Evolutionary conservation across 2,797 vertebrate species (phyloP), one percentile per base, ranked within the genome.

Genomic region (Gambusia yucatana): DNA sequence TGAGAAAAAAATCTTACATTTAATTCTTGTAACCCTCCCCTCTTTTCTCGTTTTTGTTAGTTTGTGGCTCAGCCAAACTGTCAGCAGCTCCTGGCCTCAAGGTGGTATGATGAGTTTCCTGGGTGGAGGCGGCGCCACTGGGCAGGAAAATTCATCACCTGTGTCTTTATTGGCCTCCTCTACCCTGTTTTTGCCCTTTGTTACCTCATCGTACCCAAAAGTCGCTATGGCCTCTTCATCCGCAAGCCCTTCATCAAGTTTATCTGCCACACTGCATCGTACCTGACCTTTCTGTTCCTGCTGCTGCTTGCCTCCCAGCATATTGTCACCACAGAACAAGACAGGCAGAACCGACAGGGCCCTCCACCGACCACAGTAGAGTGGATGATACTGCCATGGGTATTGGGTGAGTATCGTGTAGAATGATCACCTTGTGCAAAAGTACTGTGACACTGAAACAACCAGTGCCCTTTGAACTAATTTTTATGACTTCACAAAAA

Each of bases 181-280:
- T 99, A 98, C 78, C 98, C 98, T 0, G 78, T 96, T 85, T 99
- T 99, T 89, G 98, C 98, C 67, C 88, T 98, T 82, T 98, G 97
- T 95, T 99, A 99, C 96, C 94, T 99, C 93, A 96, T 98, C 52
- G 97, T 96, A 73, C 98, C 98, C 22, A 99, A 99, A 95, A 99
- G 98, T 93, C 97, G 96, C 44, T 92, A 98, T 1, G 98, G 98
- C 87, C 96, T 97, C 84, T 99, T 99, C 96, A 99, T 99, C 93
- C 96, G 97, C 92, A 99, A 99, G 92, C 98, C 98, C 82, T 99
- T 99, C 95, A 99, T 99, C 96, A 99, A 99, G 95, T 99, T 99
- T 95, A 99, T 99, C 96, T 99, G 98, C 95, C 98, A 99, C 93
- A 99, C 98, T 0, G 96, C 98, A 1, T 99, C 98, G n/a, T 99